phyloP scores from a whole-genome alignment of 2,797 vertebrate genomes.

The Poeciliopsis paucimaculata region DNA sequence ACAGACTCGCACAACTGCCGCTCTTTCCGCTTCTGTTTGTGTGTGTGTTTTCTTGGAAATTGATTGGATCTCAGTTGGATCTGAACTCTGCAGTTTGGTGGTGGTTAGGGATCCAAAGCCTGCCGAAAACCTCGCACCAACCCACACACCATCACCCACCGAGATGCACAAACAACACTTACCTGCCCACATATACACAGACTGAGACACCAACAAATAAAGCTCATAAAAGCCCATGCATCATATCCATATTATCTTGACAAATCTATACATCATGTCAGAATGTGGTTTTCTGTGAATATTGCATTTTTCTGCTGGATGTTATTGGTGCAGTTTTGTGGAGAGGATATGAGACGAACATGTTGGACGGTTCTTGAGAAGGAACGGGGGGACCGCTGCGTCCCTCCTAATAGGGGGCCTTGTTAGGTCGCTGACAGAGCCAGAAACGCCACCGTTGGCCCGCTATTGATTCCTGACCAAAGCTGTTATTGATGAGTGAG shows the following conservation, averaged over 20 bases:
- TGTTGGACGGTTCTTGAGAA: slow-evolving; percentile 27
- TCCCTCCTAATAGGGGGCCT: slow-evolving; percentile 76
- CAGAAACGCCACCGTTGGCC: slow-evolving; percentile 68
- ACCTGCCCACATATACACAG: slow-evolving; percentile 26
- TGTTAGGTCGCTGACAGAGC: slow-evolving; percentile 76
- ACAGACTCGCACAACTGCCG: slow-evolving; percentile 5
- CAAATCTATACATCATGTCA: slow-evolving; percentile 80
- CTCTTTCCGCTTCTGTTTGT: slow-evolving; percentile 40
- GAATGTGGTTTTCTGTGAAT: slow-evolving; percentile 69
- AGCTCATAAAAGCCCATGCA: slow-evolving; percentile 73
- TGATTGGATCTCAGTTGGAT: slow-evolving; percentile 66
- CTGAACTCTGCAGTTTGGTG: slow-evolving; percentile 57
- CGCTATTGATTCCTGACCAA: slow-evolving; percentile 79
- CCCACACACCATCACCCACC: slow-evolving; percentile 52
- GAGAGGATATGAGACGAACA: slow-evolving; percentile 67
- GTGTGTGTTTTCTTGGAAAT: slow-evolving; percentile 47
- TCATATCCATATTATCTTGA: slow-evolving; percentile 79
- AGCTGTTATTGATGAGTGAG: slow-evolving; percentile 82
- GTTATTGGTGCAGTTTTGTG: slow-evolving; percentile 53
- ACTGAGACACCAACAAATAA: slow-evolving; percentile 56
- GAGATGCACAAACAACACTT: slow-evolving; percentile 51
- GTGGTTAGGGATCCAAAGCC: slow-evolving; percentile 44
- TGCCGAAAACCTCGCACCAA: slow-evolving; percentile 12
- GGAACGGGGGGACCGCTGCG: slow-evolving; percentile 51
- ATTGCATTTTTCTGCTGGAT: slow-evolving; percentile 60